A percentile compares a stretch with the other conserved stretches of the same genome.
Evolutionary conservation across 2,888 invertebrate genomes (phyloP).

Genomic region (Lasioglossum zephyrum): DNA sequence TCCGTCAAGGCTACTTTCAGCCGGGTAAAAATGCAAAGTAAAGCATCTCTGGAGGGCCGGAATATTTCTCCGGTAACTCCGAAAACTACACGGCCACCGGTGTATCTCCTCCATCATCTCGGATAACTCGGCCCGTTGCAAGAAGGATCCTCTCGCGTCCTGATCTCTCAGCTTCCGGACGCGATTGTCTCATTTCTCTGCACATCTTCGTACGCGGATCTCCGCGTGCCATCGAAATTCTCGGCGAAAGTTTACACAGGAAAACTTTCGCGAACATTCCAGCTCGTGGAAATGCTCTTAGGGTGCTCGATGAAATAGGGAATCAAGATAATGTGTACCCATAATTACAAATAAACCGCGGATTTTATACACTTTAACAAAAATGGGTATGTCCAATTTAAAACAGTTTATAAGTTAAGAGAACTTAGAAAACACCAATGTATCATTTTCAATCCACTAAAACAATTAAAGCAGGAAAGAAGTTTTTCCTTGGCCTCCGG

Average conservation of each 20-base stretch:
- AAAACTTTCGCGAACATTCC: not conserved
- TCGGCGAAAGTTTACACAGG: not conserved
- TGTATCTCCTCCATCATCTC: slow-evolving; percentile 18
- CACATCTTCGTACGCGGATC: not conserved
- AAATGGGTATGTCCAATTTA: too few relatives aligned
- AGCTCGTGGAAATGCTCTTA: not conserved
- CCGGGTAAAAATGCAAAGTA: slow-evolving; percentile 49
- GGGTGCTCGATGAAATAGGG: too few relatives aligned
- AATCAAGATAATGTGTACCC: too few relatives aligned
- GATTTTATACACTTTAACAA: too few relatives aligned
- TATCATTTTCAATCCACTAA: too few relatives aligned
- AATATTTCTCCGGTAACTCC: slow-evolving; percentile 41
- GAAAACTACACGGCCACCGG: slow-evolving; percentile 23
- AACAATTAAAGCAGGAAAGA: too few relatives aligned
- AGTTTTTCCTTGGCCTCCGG: too few relatives aligned
- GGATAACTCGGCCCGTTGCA: not conserved
- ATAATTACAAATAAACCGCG: too few relatives aligned
- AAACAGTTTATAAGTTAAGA: too few relatives aligned
- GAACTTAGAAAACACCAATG: too few relatives aligned
- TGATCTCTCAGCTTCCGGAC: not conserved
- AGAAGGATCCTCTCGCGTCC: not conserved
- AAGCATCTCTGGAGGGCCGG: slow-evolving; percentile 43
- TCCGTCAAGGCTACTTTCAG: slow-evolving; percentile 48
- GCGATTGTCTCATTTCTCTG: not conserved
- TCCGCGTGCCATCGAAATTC: not conserved